Conservation (phyloP, 2,888 invertebrate species). For the Clostera curtula region DNA sequence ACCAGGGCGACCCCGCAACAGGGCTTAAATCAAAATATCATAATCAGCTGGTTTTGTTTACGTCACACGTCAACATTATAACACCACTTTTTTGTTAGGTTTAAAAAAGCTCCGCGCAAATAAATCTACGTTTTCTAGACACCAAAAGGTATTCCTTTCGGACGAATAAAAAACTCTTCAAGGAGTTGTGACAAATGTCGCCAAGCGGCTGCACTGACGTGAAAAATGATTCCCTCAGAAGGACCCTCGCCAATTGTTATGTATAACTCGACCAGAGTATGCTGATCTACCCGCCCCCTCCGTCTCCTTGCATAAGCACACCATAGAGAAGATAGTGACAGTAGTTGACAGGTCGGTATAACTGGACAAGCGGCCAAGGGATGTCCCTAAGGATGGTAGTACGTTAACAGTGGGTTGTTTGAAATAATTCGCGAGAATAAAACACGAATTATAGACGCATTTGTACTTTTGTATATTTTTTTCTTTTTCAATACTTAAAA, state of each 20-base stretch:
- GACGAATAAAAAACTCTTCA: conserved; percentile 53
- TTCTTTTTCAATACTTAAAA: conserved; percentile 10
- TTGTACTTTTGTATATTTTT: conserved; percentile 10
- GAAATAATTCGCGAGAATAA: conserved; percentile 37
- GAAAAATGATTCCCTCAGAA: conserved; percentile 67
- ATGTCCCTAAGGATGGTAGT: conserved; percentile 34
- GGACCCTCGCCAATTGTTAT: conserved; percentile 58
- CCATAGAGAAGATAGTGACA: background rate
- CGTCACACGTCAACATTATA: too few relatives aligned
- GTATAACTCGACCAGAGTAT: conserved; percentile 35
- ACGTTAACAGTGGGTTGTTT: conserved; percentile 33
- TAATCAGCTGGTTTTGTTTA: too few relatives aligned
- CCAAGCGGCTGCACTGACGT: conserved; percentile 57
- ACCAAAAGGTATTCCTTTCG: conserved; percentile 37
- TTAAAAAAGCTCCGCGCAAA: too few relatives aligned
- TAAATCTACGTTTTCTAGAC: conserved; percentile 47
- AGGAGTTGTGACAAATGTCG: conserved; percentile 63
- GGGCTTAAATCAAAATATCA: too few relatives aligned
- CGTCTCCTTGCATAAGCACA: background rate
- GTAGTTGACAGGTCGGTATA: conserved; percentile 16
- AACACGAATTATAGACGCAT: conserved; percentile 18
- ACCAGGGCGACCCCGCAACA: too few relatives aligned
- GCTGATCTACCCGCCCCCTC: conserved; percentile 20
- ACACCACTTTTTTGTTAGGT: too few relatives aligned
- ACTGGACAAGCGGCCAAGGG: conserved; percentile 24